phyloP scores from a whole-genome alignment of 2,113 vertebrate species.

The Chloropsis cyanopogon region DNA sequence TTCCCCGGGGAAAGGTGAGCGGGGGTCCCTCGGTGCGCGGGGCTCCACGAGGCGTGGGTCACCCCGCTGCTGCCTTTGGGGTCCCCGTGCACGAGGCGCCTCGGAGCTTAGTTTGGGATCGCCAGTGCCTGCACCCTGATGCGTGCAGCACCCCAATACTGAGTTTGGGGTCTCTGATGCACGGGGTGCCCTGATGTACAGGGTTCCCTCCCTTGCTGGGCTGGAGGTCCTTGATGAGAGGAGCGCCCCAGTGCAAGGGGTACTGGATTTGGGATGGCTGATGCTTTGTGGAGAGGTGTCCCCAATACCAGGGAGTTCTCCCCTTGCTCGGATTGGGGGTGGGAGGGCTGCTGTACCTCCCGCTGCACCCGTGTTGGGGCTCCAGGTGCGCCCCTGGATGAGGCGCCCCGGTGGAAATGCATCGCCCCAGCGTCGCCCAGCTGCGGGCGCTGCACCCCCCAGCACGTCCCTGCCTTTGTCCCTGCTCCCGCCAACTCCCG shows the following conservation, averaged over 20 bases:
- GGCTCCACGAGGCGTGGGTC: not conserved
- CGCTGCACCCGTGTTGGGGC: not conserved
- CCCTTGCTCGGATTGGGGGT: not conserved
- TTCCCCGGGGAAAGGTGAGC: not conserved
- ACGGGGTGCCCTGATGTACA: not conserved
- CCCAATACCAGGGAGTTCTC: not conserved
- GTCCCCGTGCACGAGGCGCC: accelerated
- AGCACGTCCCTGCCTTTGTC: conserved; percentile 39
- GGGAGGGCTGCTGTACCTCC: not conserved
- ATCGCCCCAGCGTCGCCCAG: not conserved
- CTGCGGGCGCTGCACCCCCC: not conserved
- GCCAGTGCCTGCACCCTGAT: not conserved
- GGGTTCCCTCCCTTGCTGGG: not conserved
- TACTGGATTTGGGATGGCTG: not conserved
- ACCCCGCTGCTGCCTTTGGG: not conserved
- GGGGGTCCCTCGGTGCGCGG: not conserved
- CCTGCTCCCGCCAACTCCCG: conserved; percentile 43
- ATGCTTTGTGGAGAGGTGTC: not conserved
- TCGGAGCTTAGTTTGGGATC: not conserved
- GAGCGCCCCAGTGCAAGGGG: accelerated
- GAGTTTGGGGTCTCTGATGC: not conserved
- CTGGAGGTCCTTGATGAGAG: not conserved
- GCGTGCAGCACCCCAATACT: not conserved
- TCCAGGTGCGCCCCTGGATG: not conserved
- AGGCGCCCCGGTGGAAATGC: not conserved